These are phyloP conservation scores for Galago senegalensis DNA, from an alignment of 2,797 vertebrate genomes.

Conservation along the genomic window DNA sequence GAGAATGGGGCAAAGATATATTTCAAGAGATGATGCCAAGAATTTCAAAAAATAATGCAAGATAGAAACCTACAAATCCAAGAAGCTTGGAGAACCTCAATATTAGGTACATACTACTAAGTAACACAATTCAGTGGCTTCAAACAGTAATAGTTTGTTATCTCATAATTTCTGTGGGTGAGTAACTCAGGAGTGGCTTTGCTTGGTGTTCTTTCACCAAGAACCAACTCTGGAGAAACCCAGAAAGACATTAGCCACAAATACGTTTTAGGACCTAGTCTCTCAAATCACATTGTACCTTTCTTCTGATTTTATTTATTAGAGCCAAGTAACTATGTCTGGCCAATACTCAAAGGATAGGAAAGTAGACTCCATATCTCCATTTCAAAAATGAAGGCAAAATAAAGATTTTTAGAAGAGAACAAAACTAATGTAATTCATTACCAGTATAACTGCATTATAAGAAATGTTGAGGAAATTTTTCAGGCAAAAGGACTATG, in stretches of 20 bases:
- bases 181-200: constrained; percentile 52
- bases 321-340: constrained; percentile 30
- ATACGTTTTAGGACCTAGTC: constrained; percentile 11
- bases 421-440: constrained; percentile 1
- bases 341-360: not conserved
- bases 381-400: constrained; percentile 14
- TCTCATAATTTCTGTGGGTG: not conserved
- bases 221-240: not conserved
- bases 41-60: constrained; percentile 50
- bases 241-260: not conserved
- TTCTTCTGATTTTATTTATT: constrained; percentile 1
- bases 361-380: not conserved
- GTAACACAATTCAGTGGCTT: constrained; percentile 1
- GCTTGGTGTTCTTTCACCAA: not conserved
- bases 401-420: constrained; percentile 12
- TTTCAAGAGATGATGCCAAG: constrained; percentile 7
- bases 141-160: constrained; percentile 22
- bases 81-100: not conserved
- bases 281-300: not conserved
- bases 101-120: not conserved
- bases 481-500: not conserved
- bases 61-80: constrained; percentile 3
- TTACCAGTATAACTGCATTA: not conserved
- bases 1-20: not conserved
- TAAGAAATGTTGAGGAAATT: not conserved